phyloP scores from a whole-genome alignment of 2,113 vertebrate genomes.

The Numida meleagris region DNA sequence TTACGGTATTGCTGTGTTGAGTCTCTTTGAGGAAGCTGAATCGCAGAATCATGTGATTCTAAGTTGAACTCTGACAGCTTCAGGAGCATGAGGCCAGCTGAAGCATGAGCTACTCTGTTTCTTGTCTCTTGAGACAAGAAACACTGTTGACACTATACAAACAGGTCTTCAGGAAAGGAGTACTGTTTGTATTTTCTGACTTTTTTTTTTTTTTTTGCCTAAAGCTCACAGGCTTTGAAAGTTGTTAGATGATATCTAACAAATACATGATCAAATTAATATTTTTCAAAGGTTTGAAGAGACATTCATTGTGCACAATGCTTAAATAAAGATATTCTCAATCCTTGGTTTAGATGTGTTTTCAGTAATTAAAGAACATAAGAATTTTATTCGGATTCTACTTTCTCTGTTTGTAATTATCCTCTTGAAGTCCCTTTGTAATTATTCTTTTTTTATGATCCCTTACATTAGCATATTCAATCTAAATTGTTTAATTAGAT shows the following conservation, averaged over 20 bases:
- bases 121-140: neutral
- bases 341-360: constrained; percentile 52
- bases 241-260: neutral
- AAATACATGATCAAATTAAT: constrained; percentile 21
- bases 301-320: neutral
- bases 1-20: neutral
- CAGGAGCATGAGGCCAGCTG: neutral
- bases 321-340: constrained; percentile 67
- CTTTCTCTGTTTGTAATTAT: constrained; percentile 73
- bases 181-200: neutral
- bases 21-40: neutral
- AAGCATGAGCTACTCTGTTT: neutral
- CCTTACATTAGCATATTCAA: constrained; percentile 75
- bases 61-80: neutral
- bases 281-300: constrained; percentile 48
- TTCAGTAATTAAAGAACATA: constrained; percentile 75
- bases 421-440: constrained; percentile 71
- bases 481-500: constrained; percentile 76
- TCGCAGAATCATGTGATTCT: too few relatives aligned
- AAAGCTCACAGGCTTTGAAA: neutral
- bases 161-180: neutral
- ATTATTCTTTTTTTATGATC: constrained; percentile 67
- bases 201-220: rapidly evolving
- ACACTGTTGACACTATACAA: neutral
- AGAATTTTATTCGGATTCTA: constrained; percentile 64